Conservation (phyloP, 2,797 vertebrate genomes). For the Gymnodraco acuticeps region DNA sequence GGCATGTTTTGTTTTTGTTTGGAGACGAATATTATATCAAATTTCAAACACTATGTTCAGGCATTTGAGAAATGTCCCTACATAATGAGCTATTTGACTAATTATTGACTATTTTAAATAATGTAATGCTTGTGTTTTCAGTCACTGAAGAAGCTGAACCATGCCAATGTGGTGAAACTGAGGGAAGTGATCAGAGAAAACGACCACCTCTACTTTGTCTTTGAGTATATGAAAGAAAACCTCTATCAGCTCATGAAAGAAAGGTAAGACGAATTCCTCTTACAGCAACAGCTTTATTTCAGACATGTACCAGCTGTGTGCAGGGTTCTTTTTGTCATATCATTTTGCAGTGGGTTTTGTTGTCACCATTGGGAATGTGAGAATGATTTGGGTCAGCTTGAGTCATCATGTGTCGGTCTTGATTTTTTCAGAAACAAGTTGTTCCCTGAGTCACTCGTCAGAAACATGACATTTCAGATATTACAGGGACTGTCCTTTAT, state of each 20-base stretch:
- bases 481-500: slow-evolving; percentile 93
- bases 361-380: slow-evolving; percentile 29
- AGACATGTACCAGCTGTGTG: background rate
- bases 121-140: slow-evolving; percentile 53
- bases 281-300: background rate
- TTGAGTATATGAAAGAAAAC: slow-evolving; percentile 98
- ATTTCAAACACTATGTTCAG: background rate
- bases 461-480: slow-evolving; percentile 95
- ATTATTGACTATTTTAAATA: background rate
- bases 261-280: slow-evolving; percentile 82
- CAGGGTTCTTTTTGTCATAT: slow-evolving; percentile 1
- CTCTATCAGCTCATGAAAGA: slow-evolving; percentile 97
- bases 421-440: slow-evolving; percentile 91
- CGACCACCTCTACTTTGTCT: slow-evolving; percentile 94
- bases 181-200: slow-evolving; percentile 96
- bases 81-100: background rate
- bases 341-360: slow-evolving; percentile 5
- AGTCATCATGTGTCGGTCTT: slow-evolving; percentile 60
- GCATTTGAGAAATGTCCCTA: background rate
- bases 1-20: background rate
- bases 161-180: slow-evolving; percentile 94
- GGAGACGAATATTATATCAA: background rate
- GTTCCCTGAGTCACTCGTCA: slow-evolving; percentile 93
- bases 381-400: slow-evolving; percentile 42
- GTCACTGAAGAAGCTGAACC: slow-evolving; percentile 97